Percentiles rank a stretch among this genome's conserved stretches.
Conservation (phyloP, 2,888 invertebrate genomes). For the Lycaena phlaeas region DNA sequence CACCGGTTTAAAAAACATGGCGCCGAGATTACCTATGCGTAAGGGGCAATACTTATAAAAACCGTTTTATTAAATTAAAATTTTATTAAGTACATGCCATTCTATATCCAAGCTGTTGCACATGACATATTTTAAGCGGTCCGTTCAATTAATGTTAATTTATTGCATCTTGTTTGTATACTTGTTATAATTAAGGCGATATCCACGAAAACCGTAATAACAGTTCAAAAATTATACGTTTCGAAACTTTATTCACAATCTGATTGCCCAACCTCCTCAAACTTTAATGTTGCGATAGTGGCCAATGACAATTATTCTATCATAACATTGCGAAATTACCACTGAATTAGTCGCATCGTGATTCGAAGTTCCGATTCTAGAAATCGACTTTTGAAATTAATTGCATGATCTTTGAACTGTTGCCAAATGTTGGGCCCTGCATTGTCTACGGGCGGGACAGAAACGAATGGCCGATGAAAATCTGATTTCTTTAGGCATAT, state of each 20-base stretch:
- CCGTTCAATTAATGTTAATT: neutral
- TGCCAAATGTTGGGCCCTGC: conserved; percentile 43
- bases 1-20: too few relatives aligned
- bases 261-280: conserved; percentile 51
- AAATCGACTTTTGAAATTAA: conserved; percentile 54
- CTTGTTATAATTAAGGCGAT: conserved; percentile 9
- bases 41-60: too few relatives aligned
- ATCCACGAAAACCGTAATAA: conserved; percentile 49
- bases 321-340: conserved; percentile 42
- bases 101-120: neutral
- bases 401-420: conserved; percentile 60
- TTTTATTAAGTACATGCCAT: neutral
- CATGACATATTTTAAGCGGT: conserved; percentile 6
- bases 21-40: too few relatives aligned
- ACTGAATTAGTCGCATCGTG: conserved; percentile 57
- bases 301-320: conserved; percentile 46
- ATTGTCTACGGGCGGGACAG: conserved; percentile 27
- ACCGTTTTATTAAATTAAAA: conserved; percentile 4
- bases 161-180: conserved; percentile 4
- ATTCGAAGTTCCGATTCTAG: conserved; percentile 43
- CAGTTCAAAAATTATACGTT: conserved; percentile 53
- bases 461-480: too few relatives aligned
- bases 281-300: conserved; percentile 37
- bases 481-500: too few relatives aligned
- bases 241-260: conserved; percentile 36